These are phyloP conservation scores for Tachina lurida DNA, from an alignment of 2,888 invertebrate genomes.

Conservation along the genomic window DNA sequence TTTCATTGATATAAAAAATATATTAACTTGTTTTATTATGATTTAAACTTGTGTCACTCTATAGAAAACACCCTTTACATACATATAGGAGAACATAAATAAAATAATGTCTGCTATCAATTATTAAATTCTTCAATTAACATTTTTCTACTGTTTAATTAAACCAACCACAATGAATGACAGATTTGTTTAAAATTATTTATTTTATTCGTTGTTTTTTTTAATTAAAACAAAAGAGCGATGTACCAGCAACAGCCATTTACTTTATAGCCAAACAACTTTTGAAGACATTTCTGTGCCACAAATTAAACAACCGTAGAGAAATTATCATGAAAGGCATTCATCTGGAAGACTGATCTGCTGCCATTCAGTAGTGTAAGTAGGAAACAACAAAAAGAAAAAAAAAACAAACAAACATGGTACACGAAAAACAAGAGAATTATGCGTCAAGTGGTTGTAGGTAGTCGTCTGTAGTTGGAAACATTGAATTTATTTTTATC, in stretches of 20 bases:
- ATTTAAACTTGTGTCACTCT: too few relatives aligned
- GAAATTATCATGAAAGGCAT: conserved; percentile 68
- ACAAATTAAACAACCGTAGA: conserved; percentile 69
- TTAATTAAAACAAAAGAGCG: conserved; percentile 22
- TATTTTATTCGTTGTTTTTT: conserved; percentile 30
- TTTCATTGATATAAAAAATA: too few relatives aligned
- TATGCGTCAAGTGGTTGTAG: conserved; percentile 27
- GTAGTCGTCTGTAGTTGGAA: conserved; percentile 3
- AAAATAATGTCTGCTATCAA: background rate
- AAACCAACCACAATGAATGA: conserved; percentile 31
- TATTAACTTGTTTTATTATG: too few relatives aligned
- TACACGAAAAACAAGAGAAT: conserved; percentile 31
- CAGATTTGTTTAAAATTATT: conserved; percentile 33
- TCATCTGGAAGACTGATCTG: conserved; percentile 71
- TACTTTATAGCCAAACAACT: conserved; percentile 6
- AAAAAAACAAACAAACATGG: background rate
- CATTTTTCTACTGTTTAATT: conserved; percentile 5
- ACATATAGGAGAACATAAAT: background rate
- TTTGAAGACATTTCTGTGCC: conserved; percentile 64
- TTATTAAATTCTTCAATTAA: conserved; percentile 23
- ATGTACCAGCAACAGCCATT: conserved; percentile 27
- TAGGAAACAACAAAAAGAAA: background rate
- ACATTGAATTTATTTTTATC: conserved; percentile 32
- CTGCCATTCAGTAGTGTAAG: conserved; percentile 46
- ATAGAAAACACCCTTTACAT: too few relatives aligned